Base-by-base conservation (phyloP, 2,888 invertebrate genomes). In the Aelia acuminata region DNA sequence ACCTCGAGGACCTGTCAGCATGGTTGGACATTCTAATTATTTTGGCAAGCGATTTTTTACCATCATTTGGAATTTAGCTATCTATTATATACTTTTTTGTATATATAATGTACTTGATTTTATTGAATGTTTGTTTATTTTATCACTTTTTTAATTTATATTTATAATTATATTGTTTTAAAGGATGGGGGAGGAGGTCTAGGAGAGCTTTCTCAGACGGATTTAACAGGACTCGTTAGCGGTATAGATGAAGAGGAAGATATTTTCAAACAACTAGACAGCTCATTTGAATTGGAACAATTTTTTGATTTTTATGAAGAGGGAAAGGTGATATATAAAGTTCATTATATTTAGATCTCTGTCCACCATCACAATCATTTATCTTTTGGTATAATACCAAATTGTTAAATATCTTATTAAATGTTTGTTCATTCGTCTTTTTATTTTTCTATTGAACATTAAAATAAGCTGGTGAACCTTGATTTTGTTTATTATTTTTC, bases 201-300 rank as follows among this genome's bases (percentile, higher is more conserved):
- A 75, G 91, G 93, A 91, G 96, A 96, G 92, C 92, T 96, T 89
- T 95, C 95, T 84, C 95, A 95, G 91, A 95, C 95, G 57, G 96
- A 96, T 92, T 93, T 96, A 90, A 94, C 94, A 89, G 95, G 95
- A 91, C 94, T 96, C 90, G 95, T 95, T 70, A 93, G 94, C 7
- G 94, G 94, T 0, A 92, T 95, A 84, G 94, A 95, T 87, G 94
- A 93, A 90, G 94, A 93, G 87, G 96, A 96, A 90, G 96, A 97
- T 91, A 95, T 97, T 89, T 95, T 97, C 91, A 96, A 96, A 91
- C 96, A 96, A 92, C 93, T 97, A 80, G 97, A 97, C 91, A 95
- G 96, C 88, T 95, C 96, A 89, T 97, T 97, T 91, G 97, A 97
- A 92, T 95, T 98, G 91, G 97, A 98, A 91, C 92, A 92, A 89